phyloP scores from a whole-genome alignment of 2,888 invertebrate species.

The Brenthis daphne region DNA sequence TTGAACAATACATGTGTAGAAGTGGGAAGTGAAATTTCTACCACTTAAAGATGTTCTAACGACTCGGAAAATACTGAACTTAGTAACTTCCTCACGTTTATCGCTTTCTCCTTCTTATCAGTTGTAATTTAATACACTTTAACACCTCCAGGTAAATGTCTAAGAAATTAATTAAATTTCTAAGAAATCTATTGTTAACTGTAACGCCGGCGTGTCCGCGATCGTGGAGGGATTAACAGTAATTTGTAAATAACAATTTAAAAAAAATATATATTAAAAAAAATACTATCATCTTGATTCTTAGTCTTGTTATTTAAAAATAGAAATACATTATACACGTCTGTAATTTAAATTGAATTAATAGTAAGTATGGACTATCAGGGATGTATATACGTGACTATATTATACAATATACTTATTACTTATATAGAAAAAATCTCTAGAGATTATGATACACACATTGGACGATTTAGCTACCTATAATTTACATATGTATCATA shows the following conservation, averaged over 20 bases:
- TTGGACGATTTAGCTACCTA: not conserved
- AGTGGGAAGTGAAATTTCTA: conserved; percentile 8
- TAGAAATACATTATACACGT: too few species aligned
- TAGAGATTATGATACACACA: conserved; percentile 1
- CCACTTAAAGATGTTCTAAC: conserved; percentile 1
- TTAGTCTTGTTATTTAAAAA: too few species aligned
- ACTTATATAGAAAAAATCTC: not conserved
- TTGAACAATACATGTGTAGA: conserved; percentile 9
- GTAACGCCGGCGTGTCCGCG: too few species aligned
- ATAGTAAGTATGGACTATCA: not conserved
- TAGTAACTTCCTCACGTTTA: not conserved
- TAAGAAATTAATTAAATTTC: too few species aligned
- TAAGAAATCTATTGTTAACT: too few species aligned
- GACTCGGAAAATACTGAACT: conserved; percentile 1
- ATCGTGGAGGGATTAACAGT: too few species aligned
- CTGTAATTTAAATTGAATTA: not conserved
- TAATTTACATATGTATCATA: not conserved
- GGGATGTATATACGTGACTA: not conserved
- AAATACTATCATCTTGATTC: too few species aligned
- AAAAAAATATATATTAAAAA: too few species aligned
- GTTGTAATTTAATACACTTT: not conserved
- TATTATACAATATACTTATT: not conserved
- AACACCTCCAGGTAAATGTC: too few species aligned
- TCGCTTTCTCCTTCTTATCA: conserved; percentile 1
- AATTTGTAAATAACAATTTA: too few species aligned